Percentiles rank a stretch among this genome's conserved stretches.
phyloP scores from a whole-genome alignment of 2,888 invertebrate genomes.

The Rotaria macrura region DNA sequence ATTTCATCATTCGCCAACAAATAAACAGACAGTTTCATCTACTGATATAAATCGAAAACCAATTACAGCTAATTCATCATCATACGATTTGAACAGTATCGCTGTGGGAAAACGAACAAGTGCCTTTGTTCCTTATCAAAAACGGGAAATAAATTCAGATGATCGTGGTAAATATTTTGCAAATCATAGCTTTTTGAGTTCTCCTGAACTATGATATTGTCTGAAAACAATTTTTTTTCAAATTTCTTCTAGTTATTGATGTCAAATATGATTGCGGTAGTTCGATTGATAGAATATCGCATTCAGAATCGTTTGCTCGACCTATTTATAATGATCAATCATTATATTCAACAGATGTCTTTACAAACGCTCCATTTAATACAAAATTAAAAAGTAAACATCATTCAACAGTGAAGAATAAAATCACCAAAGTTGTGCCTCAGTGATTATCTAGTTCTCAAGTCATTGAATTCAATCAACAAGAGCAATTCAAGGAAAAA shows the following conservation, averaged over 20 bases:
- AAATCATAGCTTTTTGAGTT: too few species aligned
- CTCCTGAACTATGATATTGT: too few species aligned
- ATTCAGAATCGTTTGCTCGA: not conserved
- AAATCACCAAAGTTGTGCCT: not conserved
- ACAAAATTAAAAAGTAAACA: not conserved
- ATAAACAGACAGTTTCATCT: not conserved
- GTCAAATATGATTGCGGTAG: not conserved
- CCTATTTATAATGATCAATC: not conserved
- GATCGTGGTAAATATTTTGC: not conserved
- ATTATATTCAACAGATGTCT: not conserved
- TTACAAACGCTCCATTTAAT: not conserved
- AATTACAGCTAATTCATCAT: not conserved
- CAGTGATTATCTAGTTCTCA: not conserved
- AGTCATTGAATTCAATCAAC: not conserved
- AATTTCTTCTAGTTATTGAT: not conserved
- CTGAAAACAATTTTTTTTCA: not conserved
- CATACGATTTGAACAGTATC: not conserved
- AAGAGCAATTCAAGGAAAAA: not conserved
- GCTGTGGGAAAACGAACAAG: not conserved
- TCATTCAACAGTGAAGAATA: not conserved
- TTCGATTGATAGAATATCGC: not conserved
- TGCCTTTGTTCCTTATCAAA: constrained; percentile 30
- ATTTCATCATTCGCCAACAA: not conserved
- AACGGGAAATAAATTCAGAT: not conserved
- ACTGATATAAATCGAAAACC: not conserved